phyloP scores from a whole-genome alignment of 2,113 vertebrate species.

The Eulemur macaco region DNA sequence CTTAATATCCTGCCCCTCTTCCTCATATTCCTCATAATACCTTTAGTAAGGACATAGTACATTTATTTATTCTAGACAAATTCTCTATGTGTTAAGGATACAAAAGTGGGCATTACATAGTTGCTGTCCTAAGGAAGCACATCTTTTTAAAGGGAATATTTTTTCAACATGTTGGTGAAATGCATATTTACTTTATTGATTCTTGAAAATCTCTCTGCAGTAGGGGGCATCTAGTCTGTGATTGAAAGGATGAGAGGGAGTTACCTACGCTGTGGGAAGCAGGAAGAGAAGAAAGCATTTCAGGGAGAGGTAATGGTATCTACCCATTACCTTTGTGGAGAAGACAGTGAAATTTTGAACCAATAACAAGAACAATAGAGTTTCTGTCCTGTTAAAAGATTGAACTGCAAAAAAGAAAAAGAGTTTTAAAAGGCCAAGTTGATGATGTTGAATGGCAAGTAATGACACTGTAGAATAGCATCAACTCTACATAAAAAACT shows the following conservation, averaged over 20 bases:
- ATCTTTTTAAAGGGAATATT: background rate
- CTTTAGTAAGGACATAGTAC: too few species aligned
- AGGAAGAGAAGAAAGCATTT: background rate
- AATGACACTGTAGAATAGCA: background rate
- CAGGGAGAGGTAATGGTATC: background rate
- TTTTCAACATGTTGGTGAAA: background rate
- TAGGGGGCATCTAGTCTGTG: background rate
- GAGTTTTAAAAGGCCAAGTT: background rate
- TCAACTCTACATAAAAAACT: slow-evolving; percentile 7
- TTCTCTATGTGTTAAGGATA: background rate
- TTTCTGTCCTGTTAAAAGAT: background rate
- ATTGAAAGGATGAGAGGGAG: background rate
- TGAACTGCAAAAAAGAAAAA: background rate
- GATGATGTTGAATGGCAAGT: slow-evolving; percentile 33
- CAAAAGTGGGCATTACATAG: background rate
- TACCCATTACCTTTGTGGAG: background rate
- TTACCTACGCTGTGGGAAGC: background rate
- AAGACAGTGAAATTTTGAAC: background rate
- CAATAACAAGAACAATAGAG: background rate
- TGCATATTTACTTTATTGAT: background rate
- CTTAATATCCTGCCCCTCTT: background rate
- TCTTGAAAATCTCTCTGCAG: background rate
- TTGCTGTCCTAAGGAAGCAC: background rate
- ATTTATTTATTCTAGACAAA: background rate
- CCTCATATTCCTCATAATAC: background rate